Conservation (phyloP, 2,888 invertebrate genomes). For the Ormyrus pomaceus region DNA sequence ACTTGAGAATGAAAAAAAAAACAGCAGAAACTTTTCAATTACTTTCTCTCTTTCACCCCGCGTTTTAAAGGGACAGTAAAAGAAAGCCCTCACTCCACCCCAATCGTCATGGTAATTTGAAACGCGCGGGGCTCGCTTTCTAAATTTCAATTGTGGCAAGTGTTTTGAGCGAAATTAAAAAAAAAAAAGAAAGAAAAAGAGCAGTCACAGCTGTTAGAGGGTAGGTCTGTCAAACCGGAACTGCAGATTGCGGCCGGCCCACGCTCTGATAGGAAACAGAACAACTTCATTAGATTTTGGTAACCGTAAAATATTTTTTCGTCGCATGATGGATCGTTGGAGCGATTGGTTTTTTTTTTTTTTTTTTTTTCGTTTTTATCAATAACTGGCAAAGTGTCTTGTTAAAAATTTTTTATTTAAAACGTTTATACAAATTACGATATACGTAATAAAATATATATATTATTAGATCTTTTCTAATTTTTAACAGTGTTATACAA, state of each 20-base stretch:
- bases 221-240: conserved; percentile 69
- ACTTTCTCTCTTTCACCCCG: conserved; percentile 13
- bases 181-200: conserved; percentile 35
- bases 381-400: no score
- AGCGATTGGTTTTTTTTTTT: no score
- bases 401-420: conserved; percentile 63
- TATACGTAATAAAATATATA: conserved; percentile 68
- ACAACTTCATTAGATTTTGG: no score
- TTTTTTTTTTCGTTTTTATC: no score
- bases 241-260: conserved; percentile 33
- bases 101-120: conserved; percentile 55
- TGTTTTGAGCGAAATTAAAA: conserved; percentile 48
- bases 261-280: neutral
- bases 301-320: neutral
- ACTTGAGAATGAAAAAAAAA: conserved; percentile 41
- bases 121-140: conserved; percentile 38
- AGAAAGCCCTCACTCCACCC: conserved; percentile 10
- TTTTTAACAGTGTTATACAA: conserved; percentile 33
- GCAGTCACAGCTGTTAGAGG: conserved; percentile 71
- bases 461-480: conserved; percentile 50
- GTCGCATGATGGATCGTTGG: no score
- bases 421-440: conserved; percentile 72
- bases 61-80: conserved; percentile 31
- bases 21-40: conserved; percentile 37
- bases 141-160: conserved; percentile 52